Evolutionary conservation across 2,113 vertebrate species (phyloP).

Genomic region (Meles meles): DNA sequence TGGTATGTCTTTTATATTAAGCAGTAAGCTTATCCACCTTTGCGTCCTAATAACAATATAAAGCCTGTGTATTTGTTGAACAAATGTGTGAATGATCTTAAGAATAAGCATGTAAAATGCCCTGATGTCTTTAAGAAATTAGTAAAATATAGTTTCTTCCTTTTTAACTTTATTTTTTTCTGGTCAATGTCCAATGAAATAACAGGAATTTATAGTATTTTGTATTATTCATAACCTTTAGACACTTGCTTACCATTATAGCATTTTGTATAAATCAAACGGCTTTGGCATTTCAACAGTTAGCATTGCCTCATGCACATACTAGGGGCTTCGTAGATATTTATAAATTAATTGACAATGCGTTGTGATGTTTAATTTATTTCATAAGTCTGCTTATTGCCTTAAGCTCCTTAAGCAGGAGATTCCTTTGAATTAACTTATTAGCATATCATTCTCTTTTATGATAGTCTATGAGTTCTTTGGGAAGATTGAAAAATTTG

Average conservation of each 20-base stretch:
- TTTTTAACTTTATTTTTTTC: not conserved
- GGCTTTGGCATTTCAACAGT: not conserved
- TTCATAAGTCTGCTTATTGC: not conserved
- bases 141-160: not conserved
- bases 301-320: not conserved
- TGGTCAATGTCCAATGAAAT: not conserved
- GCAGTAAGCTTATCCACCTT: not conserved
- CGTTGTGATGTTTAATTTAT: not conserved
- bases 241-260: not conserved
- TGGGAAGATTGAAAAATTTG: not conserved
- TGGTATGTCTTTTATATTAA: not conserved
- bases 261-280: not conserved
- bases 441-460: not conserved
- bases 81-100: not conserved
- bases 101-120: not conserved
- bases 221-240: not conserved
- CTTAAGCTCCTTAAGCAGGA: not conserved
- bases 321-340: not conserved
- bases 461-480: not conserved
- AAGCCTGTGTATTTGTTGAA: not conserved
- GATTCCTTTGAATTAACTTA: not conserved
- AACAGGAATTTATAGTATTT: not conserved
- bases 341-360: not conserved
- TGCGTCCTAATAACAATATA: not conserved
- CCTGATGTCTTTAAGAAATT: not conserved